These are phyloP conservation scores for Sminthurinus signatus DNA, from an alignment of 1,140 invertebrate species.

Conservation along the genomic window DNA sequence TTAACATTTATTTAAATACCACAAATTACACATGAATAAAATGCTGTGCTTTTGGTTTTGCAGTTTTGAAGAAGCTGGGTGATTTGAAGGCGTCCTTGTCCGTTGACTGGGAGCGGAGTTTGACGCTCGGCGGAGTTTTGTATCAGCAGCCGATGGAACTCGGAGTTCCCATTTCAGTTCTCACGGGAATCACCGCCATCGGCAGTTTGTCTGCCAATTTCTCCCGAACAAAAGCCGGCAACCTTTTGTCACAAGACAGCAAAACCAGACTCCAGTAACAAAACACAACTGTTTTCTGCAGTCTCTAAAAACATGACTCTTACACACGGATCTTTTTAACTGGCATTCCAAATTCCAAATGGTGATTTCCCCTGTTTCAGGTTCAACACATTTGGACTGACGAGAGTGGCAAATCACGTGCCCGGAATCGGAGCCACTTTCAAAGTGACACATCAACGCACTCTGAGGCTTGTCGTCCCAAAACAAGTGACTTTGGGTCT, in stretches of 20 bases:
- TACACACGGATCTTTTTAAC: not conserved
- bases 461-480: conserved; percentile 12
- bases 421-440: conserved; percentile 22
- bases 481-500: conserved; percentile 5
- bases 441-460: conserved; percentile 7
- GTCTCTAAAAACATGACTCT: not conserved
- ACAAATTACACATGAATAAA: conserved; percentile 8
- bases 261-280: conserved; percentile 14
- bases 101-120: conserved; percentile 12
- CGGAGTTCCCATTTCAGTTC: conserved; percentile 30
- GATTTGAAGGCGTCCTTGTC: not conserved
- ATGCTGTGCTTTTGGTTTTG: not conserved
- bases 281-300: not conserved
- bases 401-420: conserved; percentile 29
- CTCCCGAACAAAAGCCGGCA: not conserved
- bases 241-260: not conserved
- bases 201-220: conserved; percentile 10
- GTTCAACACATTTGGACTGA: conserved; percentile 22
- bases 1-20: not conserved
- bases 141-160: conserved; percentile 39
- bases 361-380: not conserved
- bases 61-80: conserved; percentile 12
- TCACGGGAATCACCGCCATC: not conserved
- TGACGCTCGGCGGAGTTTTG: conserved; percentile 17
- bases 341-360: not conserved